Base-by-base conservation (phyloP, 30 jellyfish, hydroid and myxozoan genomes). In the Aurelia sp. region DNA sequence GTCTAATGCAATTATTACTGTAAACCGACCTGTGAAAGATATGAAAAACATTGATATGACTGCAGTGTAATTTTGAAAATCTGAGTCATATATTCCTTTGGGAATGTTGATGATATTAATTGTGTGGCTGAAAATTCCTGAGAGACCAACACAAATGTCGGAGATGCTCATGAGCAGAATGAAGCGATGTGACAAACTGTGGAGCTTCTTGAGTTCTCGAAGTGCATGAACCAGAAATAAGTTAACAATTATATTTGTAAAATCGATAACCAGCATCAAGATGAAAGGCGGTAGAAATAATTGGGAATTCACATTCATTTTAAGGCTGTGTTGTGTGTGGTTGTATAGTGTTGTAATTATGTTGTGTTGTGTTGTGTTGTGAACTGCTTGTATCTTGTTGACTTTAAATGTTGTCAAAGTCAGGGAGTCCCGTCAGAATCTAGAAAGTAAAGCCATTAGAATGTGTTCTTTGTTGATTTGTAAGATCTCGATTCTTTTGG, bases 161-260 rank as follows among this genome's bases (percentile, higher is more conserved):
- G 88, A 77, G 22, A 77, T 33, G 58, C 88, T 58, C n/a, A 77
- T 76, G 65, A 33, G 64, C 50, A 58, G 47, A 33, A 77, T 77
- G 19, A 77, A 77, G 52, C 67, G 47, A 77, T 27, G 61, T 13
- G 88, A 77, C 24, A 61, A 40, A 9, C 6, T 60, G 15, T 47
- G 38, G 17, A 77, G 70, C 60, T 77, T 77, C 58, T 61, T 61
- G 44, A 77, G 78, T 61, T 77, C 61, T 63, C 76, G 40, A 47
- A 77, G 44, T 5, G 88, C 78, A 38, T 77, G 57, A 18, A 60
- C 60, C 22, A 77, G 73, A n/a, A 58, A 77, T 8, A 19, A 7
- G 67, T 77, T 77, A 3, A 61, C 17, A 15, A 30, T 27, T 11
- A 82, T 27, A 67, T 82, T 82, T 53, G 92, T 16, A 4, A 68